These are phyloP conservation scores for Drosophila willistoni DNA, from an alignment of 1,140 invertebrate species.

Conservation along the genomic window DNA sequence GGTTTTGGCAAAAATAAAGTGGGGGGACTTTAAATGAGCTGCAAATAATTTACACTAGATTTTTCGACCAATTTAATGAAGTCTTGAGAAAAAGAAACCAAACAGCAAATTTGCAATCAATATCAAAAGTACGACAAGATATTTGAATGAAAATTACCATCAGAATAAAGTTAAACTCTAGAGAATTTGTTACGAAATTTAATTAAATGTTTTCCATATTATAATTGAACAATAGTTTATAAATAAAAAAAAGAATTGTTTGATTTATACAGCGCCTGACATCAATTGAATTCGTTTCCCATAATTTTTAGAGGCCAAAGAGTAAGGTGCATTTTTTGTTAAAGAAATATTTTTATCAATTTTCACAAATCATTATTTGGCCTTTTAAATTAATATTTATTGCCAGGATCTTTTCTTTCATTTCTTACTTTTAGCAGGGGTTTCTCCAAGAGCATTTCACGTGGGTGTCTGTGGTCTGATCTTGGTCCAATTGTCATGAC, in stretches of 20 bases:
- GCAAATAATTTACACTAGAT: constrained; percentile 6
- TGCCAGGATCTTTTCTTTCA: background rate
- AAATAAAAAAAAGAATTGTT: no score
- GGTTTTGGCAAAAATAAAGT: background rate
- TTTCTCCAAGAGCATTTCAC: background rate
- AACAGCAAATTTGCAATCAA: no score
- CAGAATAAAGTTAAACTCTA: no score
- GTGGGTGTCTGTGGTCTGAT: background rate
- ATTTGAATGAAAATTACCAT: no score
- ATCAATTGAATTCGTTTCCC: no score
- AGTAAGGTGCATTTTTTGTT: background rate
- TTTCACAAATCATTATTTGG: background rate
- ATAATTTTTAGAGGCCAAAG: background rate
- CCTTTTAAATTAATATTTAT: constrained; percentile 1
- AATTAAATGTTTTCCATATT: no score
- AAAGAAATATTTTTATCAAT: background rate
- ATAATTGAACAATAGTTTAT: no score
- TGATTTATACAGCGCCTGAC: no score
- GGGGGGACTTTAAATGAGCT: constrained; percentile 5
- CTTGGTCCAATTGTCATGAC: constrained; percentile 3
- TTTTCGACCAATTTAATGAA: background rate
- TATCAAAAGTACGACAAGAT: no score
- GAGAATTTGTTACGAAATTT: no score
- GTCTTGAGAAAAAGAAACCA: no score
- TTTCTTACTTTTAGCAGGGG: background rate